Conservation (phyloP, 2,113 vertebrate species). For the Oryzias woworae region DNA sequence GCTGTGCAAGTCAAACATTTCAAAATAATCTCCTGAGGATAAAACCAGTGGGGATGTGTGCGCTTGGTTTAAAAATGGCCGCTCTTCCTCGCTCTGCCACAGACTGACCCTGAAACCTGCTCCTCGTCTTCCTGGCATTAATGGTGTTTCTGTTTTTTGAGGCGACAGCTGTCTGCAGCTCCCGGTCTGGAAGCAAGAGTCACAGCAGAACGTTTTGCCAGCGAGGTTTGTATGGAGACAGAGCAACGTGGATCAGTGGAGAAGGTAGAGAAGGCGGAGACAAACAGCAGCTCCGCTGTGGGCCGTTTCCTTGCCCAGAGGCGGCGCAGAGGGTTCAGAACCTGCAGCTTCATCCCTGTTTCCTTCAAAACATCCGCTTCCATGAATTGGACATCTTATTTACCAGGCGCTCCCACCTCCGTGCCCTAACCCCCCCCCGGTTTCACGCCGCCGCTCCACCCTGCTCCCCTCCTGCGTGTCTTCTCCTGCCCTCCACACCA, state of each 20-base stretch:
- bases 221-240: constrained; percentile 34
- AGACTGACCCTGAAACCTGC: constrained; percentile 14
- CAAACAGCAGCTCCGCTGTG: constrained; percentile 61
- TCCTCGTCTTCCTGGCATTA: constrained; percentile 17
- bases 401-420: constrained; percentile 41
- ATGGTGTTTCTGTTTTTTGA: constrained; percentile 18
- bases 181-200: constrained; percentile 17
- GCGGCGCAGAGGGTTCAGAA: constrained; percentile 50
- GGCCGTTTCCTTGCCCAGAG: constrained; percentile 44
- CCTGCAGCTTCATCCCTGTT: constrained; percentile 72
- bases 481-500: constrained; percentile 24
- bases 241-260: constrained; percentile 56
- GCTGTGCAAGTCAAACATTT: no score
- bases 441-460: constrained; percentile 9
- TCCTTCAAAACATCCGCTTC: constrained; percentile 84
- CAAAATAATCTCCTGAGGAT: no score
- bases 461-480: constrained; percentile 41
- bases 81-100: no score
- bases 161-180: constrained; percentile 1
- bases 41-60: no score
- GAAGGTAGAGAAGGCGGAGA: constrained; percentile 55
- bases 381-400: constrained; percentile 80
- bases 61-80: no score
- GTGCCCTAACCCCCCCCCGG: constrained; percentile 10
- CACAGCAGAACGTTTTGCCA: constrained; percentile 33